Evolutionary conservation across 1,140 invertebrate genomes (phyloP).

Genomic region (Pantala flavescens): DNA sequence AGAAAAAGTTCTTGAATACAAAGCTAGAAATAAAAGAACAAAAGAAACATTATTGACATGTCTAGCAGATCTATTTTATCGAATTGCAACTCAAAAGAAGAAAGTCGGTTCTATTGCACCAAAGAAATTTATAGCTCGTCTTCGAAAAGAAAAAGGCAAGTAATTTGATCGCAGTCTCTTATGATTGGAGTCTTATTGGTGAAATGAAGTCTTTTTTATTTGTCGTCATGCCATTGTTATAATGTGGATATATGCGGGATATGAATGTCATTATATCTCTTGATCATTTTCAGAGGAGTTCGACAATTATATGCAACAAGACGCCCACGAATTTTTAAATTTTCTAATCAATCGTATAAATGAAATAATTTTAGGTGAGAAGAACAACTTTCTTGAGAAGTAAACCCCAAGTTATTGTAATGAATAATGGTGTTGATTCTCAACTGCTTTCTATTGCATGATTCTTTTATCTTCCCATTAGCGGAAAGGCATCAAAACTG

Average conservation of each 20-base stretch:
- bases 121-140: constrained; percentile 96
- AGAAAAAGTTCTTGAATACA: constrained; percentile 97
- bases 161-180: too few relatives aligned
- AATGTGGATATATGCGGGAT: too few relatives aligned
- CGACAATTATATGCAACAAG: constrained; percentile 99
- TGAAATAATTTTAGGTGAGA: constrained; percentile 83
- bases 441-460: constrained; percentile 20
- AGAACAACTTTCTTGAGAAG: too few relatives aligned
- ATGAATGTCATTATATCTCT: too few relatives aligned
- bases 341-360: constrained; percentile 96
- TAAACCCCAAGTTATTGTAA: constrained; percentile 18
- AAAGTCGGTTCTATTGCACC: constrained; percentile 98
- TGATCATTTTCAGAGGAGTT: constrained; percentile 75
- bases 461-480: constrained; percentile 31
- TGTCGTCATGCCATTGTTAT: constrained; percentile 14
- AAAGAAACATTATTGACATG: constrained; percentile 97
- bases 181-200: neutral
- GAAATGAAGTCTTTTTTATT: neutral
- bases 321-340: constrained; percentile 99
- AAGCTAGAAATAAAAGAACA: constrained; percentile 92
- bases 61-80: constrained; percentile 96
- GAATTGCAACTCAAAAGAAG: constrained; percentile 98
- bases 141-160: constrained; percentile 93
- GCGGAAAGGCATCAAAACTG: constrained; percentile 70
- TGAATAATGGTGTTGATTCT: too few relatives aligned